phyloP scores from a whole-genome alignment of 2,113 vertebrate genomes.

The Platysternon megacephalum region DNA sequence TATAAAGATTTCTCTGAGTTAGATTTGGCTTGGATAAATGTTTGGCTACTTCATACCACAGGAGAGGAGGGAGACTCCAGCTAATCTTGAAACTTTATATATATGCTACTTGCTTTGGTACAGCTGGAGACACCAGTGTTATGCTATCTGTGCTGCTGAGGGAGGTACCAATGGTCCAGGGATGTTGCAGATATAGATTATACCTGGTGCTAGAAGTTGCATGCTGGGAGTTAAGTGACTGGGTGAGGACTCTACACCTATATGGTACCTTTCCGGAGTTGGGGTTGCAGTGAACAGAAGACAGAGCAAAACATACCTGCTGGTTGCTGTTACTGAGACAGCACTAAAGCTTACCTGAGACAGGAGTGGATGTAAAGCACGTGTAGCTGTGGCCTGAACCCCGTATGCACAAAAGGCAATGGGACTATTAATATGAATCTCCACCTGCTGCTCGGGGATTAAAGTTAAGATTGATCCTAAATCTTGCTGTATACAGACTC shows the following conservation, averaged over 20 bases:
- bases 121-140: not conserved
- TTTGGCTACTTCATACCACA: accelerated
- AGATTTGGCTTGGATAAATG: not conserved
- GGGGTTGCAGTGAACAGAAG: not conserved
- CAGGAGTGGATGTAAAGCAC: not conserved
- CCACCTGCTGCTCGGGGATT: not conserved
- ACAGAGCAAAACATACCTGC: not conserved
- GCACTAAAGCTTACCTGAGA: not conserved
- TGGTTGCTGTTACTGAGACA: not conserved
- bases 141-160: not conserved
- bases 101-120: accelerated
- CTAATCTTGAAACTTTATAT: accelerated
- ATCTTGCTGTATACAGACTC: accelerated
- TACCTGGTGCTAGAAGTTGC: not conserved
- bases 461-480: not conserved
- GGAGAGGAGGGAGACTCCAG: not conserved
- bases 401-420: not conserved
- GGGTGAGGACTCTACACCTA: not conserved
- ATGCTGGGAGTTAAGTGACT: not conserved
- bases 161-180: not conserved
- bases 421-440: not conserved
- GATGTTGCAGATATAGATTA: too few relatives aligned
- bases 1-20: not conserved
- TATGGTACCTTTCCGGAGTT: not conserved
- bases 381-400: not conserved